Evolutionary conservation across 2,797 vertebrate genomes (phyloP), one percentile per base, ranked within the genome.

Genomic region (Sphenopsis melanotis): DNA sequence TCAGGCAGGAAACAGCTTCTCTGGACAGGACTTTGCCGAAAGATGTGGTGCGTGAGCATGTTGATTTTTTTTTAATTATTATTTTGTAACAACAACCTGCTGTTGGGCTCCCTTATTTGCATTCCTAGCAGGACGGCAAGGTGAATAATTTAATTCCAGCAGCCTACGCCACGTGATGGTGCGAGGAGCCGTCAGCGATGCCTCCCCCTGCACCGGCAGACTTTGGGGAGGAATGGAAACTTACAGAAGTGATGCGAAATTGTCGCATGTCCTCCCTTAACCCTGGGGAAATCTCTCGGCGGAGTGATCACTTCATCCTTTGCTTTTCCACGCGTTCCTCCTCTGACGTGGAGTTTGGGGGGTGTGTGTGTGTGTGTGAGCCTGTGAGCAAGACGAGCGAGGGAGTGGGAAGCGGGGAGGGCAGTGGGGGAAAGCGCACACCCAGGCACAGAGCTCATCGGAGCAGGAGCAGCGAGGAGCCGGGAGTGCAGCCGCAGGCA

Each of bases 301-400:
- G 27, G 80, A 87, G 89, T 0, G 13, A 75, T 80, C 83, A 8
- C 87, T 92, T 91, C 93, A 93, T 92, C 91, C 96, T 94, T 84
- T 69, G 92, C 97, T 93, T 95, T 89, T 97, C 78, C 85, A 87
- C 97, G 97, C 97, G 97, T 98, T 98, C 97, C 97, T 98, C 97
- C 97, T 98, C 97, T 96, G 98, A 98, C 98, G 97, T 98, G 97
- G 76, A 96, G 95, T 91, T 90, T 83, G 66, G 59, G 29, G 70
- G 0, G 53, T 50, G 86, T 26, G 83, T 16, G 50, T 32, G 53
- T 36, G n/a, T 37, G 82, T 65, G 79, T 4, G 72, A 91, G 88
- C 80, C 88, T 80, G 83, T 2, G 44, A 94, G 79, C 80, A n/a
- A 85, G 79, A 47, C 63, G 32, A 88, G 89, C 1, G 27, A 94